Percentiles rank a stretch among this genome's conserved stretches.
phyloP scores from a whole-genome alignment of 2,113 vertebrate species.

The Passer domesticus region DNA sequence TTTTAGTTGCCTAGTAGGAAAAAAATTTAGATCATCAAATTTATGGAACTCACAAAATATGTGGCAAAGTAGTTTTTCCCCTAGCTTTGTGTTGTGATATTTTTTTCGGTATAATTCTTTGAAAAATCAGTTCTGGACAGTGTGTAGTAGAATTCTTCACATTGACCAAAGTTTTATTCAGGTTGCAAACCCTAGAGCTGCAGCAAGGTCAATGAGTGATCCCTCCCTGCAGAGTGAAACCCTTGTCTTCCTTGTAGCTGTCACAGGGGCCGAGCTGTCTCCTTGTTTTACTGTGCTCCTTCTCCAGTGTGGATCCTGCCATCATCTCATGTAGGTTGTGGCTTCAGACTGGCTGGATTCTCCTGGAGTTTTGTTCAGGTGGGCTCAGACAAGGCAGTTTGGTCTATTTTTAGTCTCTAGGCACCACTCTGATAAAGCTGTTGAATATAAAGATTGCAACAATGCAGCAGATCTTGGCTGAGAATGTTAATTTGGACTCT shows the following conservation, averaged over 20 bases:
- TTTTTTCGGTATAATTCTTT: background rate
- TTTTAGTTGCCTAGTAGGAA: background rate
- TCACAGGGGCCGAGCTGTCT: background rate
- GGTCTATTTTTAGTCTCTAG: background rate
- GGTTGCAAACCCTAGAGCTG: background rate
- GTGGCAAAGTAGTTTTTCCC: background rate
- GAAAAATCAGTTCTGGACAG: background rate
- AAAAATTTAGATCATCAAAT: background rate
- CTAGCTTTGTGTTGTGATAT: background rate
- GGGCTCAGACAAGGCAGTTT: background rate
- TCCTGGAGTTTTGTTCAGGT: background rate
- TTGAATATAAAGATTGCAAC: background rate
- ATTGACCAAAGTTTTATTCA: background rate
- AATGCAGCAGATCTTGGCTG: background rate
- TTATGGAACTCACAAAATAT: conserved; percentile 11
- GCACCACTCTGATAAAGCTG: background rate
- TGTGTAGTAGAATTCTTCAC: background rate
- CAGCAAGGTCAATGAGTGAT: background rate
- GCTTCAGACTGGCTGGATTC: background rate
- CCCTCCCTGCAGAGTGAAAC: background rate
- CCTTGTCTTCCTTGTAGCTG: background rate
- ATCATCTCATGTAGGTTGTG: background rate
- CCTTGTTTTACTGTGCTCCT: background rate
- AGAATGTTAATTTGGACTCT: background rate
- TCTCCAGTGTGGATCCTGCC: background rate